Conservation (phyloP, 2,888 invertebrate genomes). For the Cheilosia scutellata region DNA sequence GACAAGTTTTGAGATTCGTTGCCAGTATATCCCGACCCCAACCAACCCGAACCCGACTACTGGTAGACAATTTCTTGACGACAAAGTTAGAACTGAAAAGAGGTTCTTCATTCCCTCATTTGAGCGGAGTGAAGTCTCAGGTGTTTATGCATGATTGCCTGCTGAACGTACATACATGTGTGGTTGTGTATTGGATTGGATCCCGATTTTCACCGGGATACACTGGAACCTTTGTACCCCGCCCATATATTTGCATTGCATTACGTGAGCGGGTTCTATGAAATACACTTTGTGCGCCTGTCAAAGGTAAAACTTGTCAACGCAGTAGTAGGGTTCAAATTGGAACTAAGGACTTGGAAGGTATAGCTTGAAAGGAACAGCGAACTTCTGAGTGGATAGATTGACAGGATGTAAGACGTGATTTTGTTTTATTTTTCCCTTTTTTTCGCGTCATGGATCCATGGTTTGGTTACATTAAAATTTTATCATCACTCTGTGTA, state of each 20-base stretch:
- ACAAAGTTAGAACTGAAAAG: slow-evolving; percentile 22
- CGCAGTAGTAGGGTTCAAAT: slow-evolving; percentile 38
- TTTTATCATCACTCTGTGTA: slow-evolving; percentile 29
- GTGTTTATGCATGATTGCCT: slow-evolving; percentile 67
- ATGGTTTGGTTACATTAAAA: slow-evolving; percentile 64
- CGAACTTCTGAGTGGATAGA: slow-evolving; percentile 30
- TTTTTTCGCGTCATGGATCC: slow-evolving; percentile 50
- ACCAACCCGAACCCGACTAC: neutral
- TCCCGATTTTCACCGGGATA: slow-evolving; percentile 2
- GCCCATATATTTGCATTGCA: slow-evolving; percentile 64
- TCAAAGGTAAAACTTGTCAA: slow-evolving; percentile 74
- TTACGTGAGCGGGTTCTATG: slow-evolving; percentile 68
- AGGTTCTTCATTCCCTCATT: slow-evolving; percentile 54
- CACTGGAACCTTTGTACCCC: slow-evolving; percentile 15
- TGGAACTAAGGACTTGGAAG: slow-evolving; percentile 56
- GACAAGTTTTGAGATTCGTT: slow-evolving; percentile 42
- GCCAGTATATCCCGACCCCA: neutral
- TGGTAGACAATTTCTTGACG: neutral
- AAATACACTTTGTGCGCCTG: slow-evolving; percentile 62
- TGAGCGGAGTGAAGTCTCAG: slow-evolving; percentile 45
- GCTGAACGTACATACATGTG: slow-evolving; percentile 50
- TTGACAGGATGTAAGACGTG: slow-evolving; percentile 51
- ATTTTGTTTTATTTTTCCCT: slow-evolving; percentile 41
- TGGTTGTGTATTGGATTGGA: slow-evolving; percentile 55
- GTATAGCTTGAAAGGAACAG: slow-evolving; percentile 26